phyloP scores from a whole-genome alignment of 2,113 vertebrate species.

The Pterocles orientalis region DNA sequence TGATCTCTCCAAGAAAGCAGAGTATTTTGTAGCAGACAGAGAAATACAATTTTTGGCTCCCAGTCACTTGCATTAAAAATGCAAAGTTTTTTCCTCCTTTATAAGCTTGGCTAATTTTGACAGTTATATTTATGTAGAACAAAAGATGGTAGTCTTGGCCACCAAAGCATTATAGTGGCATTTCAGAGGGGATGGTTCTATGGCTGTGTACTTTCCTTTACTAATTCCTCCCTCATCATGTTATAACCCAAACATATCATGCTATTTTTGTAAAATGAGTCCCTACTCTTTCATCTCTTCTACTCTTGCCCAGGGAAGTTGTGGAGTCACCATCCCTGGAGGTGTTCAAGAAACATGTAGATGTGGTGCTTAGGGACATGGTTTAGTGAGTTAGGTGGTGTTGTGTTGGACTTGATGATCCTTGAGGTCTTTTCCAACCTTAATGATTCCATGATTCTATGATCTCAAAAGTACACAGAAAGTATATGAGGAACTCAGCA shows the following conservation, averaged over 20 bases:
- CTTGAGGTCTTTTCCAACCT: too few relatives aligned
- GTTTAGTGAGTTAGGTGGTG: too few relatives aligned
- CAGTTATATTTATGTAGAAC: not conserved
- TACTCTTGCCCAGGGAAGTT: too few relatives aligned
- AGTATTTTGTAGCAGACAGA: not conserved
- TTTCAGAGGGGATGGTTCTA: not conserved
- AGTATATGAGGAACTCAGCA: not conserved
- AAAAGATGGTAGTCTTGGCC: not conserved
- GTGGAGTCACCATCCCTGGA: too few relatives aligned
- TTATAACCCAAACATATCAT: not conserved
- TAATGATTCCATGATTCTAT: too few relatives aligned
- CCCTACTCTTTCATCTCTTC: not conserved
- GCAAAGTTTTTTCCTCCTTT: not conserved
- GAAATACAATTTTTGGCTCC: not conserved
- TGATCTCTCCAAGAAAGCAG: not conserved
- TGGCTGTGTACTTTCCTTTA: not conserved
- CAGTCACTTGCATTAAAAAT: not conserved
- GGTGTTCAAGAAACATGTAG: too few relatives aligned
- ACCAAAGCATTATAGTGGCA: not conserved
- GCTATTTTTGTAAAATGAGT: not conserved
- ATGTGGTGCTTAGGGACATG: too few relatives aligned
- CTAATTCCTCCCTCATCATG: not conserved
- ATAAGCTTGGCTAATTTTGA: not conserved
- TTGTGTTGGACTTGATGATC: too few relatives aligned
- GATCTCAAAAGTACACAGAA: not conserved